phyloP scores from a whole-genome alignment of 2,797 vertebrate species.

The Periparus ater region DNA sequence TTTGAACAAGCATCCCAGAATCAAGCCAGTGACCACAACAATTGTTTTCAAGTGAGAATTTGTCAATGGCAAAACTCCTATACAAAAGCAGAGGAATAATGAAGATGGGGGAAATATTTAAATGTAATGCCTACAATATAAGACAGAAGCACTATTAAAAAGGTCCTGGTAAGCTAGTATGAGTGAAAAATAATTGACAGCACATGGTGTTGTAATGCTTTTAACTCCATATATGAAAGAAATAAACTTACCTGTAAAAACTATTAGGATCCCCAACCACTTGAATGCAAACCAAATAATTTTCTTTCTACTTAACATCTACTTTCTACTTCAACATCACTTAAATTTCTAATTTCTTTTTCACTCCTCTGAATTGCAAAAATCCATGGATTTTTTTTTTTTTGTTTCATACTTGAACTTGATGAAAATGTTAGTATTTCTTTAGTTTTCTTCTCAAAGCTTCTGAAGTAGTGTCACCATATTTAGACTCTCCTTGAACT shows the following conservation, averaged over 20 bases:
- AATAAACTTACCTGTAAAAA: background rate
- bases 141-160: background rate
- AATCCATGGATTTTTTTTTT: rapidly evolving
- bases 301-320: background rate
- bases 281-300: background rate
- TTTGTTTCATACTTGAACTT: background rate
- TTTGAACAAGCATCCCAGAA: background rate
- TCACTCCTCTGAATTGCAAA: background rate
- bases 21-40: background rate
- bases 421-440: background rate
- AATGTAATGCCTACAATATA: background rate
- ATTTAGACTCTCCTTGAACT: background rate
- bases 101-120: background rate
- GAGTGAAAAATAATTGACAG: background rate
- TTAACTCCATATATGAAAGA: background rate
- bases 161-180: background rate
- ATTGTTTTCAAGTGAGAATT: background rate
- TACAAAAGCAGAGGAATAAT: background rate
- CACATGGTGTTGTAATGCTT: background rate
- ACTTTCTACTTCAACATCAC: background rate
- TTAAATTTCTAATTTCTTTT: background rate
- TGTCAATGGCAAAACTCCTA: background rate
- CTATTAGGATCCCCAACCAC: background rate
- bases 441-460: background rate
- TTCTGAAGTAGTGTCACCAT: background rate